Percentiles rank a stretch among this genome's conserved stretches.
Evolutionary conservation across 2,113 vertebrate species (phyloP).

Genomic region (Myxocyprinus asiaticus): DNA sequence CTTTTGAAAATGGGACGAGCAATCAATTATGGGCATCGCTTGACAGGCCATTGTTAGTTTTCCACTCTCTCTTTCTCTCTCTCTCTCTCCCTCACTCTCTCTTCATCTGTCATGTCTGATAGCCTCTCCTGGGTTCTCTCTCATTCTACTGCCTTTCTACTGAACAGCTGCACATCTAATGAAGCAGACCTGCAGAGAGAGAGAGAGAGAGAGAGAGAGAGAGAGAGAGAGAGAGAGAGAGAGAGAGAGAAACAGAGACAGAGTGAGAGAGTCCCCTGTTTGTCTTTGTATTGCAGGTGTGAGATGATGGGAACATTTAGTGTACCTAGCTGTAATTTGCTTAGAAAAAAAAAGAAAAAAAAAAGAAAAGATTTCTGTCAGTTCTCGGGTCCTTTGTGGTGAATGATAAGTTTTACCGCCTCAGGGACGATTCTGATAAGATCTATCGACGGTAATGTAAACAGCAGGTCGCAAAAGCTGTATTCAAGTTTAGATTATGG

Average conservation of each 20-base stretch:
- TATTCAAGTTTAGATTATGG: constrained; percentile 21
- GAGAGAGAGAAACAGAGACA: constrained; percentile 10
- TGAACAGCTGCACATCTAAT: constrained; percentile 57
- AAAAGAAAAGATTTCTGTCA: constrained; percentile 13
- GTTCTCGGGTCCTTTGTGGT: not conserved
- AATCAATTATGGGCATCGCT: constrained; percentile 56
- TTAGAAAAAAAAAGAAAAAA: not conserved
- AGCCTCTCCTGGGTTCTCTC: constrained; percentile 36
- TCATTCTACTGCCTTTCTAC: constrained; percentile 28
- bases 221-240: not conserved
- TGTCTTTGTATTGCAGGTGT: constrained; percentile 9
- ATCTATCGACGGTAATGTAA: constrained; percentile 26
- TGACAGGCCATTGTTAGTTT: constrained; percentile 58
- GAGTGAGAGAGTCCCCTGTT: constrained; percentile 27
- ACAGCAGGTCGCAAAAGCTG: constrained; percentile 24
- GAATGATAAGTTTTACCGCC: constrained; percentile 26
- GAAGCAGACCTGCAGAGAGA: constrained; percentile 38
- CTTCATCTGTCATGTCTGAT: constrained; percentile 51
- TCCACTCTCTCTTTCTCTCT: constrained; percentile 7
- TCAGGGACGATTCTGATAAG: not conserved
- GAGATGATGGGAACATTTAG: constrained; percentile 38
- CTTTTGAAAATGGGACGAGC: constrained; percentile 56
- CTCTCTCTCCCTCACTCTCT: constrained; percentile 21
- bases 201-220: constrained; percentile 15
- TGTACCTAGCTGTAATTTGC: constrained; percentile 32